Evolutionary conservation across 2,797 vertebrate species (phyloP), one percentile per base, ranked within the genome.

Genomic region (Psittacula echo): DNA sequence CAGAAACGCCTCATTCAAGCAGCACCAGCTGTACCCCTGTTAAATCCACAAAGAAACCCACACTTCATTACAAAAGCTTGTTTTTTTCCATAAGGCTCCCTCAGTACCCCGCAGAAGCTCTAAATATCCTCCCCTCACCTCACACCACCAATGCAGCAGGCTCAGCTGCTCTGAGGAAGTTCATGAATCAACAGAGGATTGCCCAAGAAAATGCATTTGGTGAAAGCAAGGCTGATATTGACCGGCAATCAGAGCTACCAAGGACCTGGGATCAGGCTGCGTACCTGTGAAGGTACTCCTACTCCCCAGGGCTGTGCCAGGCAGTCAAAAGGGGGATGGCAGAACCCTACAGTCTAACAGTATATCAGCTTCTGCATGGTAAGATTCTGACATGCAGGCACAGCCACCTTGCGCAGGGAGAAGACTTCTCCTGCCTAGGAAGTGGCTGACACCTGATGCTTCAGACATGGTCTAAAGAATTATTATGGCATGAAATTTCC

Each of bases 21-120:
- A 88, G 50, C 70, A 66, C 13, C 15, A 93, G 44, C 41, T 81
- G n/a, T 50, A 88, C 27, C 73, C 51, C 47, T 2, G 0, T 50
- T 90, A 91, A 91, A 88, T 61, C 47, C 74, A 65, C 80, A 79
- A 76, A 78, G 67, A 73, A 75, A 94, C 41, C 39, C 81, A 72
- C 13, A n/a, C 34, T 75, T 65, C 13, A 23, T 66, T 41, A 5
- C 23, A 73, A 91, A 94, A 85, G 6, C 26, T 90, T 11, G 2
- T 71, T 91, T 85, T 86, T 91, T 88, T 82, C 51, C 14, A 5
- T 61, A 54, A 90, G 50, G 27, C n/a, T 87, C 18, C 51, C 22
- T 2, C 0, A 85, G 61, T 68, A 79, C 39, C 3, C 17, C 26
- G 15, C 17, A 11, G 19, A 73, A 94, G 13, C 29, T 89, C 47